Base-by-base conservation (phyloP, 1,140 invertebrate genomes). In the Sycophila sp. region DNA sequence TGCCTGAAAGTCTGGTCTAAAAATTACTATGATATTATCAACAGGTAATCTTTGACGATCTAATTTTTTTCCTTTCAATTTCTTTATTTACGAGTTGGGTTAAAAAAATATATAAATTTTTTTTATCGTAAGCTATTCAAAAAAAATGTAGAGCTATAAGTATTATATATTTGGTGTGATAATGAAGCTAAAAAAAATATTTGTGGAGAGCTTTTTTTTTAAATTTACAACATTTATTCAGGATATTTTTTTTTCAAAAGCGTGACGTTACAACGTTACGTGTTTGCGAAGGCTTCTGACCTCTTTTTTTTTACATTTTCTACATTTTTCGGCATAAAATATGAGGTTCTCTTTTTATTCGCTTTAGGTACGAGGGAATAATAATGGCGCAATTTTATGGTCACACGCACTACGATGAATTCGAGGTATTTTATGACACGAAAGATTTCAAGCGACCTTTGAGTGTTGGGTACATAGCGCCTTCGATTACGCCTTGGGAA, bases 361-460 rank as follows among this genome's bases (percentile, higher is more conserved):
- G 19, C 49, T 32, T 10, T 67, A 92, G 92, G 78, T 98, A 96
- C 79, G 94, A 96, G 82, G 90, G 91, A 22, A 98, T 94, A 0
- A 95, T 98, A 68, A 91, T 91, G 0, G 94, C 94, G 7, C 97
- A 98, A 83, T 98, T 98, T 81, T 98, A 96, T 79, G 97, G 96
- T 1, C 97, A 98, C 78, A 98, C 96, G 1, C 97, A 98, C 87
- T 95, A 89, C 75, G 97, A 98, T 82, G 96, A 97, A 85, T 96
- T 97, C 80, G 93, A 97, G 83, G 86, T 98, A 30, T 97, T 97
- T 85, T 98, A 97, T 76, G 95, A 97, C 83, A 90, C 89, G 0
- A 88, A 92, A 59, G 91, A 94, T 82, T 87, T 94, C 69, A 89
- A 91, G 49, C 88, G 94, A 86, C 88, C 96, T 11, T 90, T 94